A percentile compares a stretch with the other conserved stretches of the same genome.
These are phyloP conservation scores for Siderastrea siderea DNA, from an alignment of 92 coral and sea anemone genomes.

Conservation along the genomic window DNA sequence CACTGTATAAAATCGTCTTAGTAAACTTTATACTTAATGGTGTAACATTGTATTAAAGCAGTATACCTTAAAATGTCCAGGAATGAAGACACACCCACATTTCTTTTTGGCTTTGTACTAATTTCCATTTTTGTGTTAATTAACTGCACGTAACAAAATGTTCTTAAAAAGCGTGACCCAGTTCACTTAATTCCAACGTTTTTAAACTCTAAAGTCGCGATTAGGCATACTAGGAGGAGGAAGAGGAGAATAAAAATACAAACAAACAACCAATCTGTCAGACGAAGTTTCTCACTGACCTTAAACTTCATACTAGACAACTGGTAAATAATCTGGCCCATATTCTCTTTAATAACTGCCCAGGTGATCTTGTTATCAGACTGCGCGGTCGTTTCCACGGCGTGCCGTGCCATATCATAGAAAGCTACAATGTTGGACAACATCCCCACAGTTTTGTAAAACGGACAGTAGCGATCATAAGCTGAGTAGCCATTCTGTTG, in stretches of 20 bases:
- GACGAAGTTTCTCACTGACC: slow-evolving; percentile 50
- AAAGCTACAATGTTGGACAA: slow-evolving; percentile 90
- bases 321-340: slow-evolving; percentile 91
- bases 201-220: too few species aligned
- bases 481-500: slow-evolving; percentile 99
- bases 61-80: too few species aligned
- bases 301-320: slow-evolving; percentile 97
- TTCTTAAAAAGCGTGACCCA: background rate
- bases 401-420: slow-evolving; percentile 96
- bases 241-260: too few species aligned
- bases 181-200: too few species aligned
- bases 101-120: too few species aligned
- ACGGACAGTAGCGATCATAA: slow-evolving; percentile 97
- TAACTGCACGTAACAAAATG: background rate
- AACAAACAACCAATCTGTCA: background rate
- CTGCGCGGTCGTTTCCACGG: slow-evolving; percentile 97
- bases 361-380: slow-evolving; percentile 99
- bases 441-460: slow-evolving; percentile 99
- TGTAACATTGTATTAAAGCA: too few species aligned
- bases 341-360: slow-evolving; percentile 95
- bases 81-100: too few species aligned
- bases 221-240: too few species aligned
- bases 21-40: too few species aligned
- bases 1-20: too few species aligned
- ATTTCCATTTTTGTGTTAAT: too few species aligned